phyloP scores from a whole-genome alignment of 2,797 vertebrate species.

The Spondyliosoma cantharus region DNA sequence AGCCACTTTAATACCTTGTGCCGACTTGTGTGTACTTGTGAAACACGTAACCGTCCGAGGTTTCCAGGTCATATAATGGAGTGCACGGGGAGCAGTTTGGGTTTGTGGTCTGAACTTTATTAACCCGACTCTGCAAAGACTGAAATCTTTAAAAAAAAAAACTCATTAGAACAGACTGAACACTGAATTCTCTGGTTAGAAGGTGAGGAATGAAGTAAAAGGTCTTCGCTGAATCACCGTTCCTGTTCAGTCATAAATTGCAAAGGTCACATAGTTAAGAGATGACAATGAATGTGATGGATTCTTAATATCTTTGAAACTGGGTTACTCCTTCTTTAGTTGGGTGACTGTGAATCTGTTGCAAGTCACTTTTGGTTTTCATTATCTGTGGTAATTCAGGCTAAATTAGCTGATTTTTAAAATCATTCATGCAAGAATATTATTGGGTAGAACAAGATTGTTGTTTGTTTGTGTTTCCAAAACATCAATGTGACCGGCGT shows the following conservation, averaged over 20 bases:
- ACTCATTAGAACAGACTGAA: background rate
- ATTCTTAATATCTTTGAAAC: slow-evolving; percentile 3
- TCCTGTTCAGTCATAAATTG: slow-evolving; percentile 7
- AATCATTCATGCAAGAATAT: background rate
- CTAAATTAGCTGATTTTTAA: background rate
- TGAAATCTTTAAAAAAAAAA: background rate
- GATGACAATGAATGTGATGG: slow-evolving; percentile 33
- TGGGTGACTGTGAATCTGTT: background rate
- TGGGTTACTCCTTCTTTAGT: background rate
- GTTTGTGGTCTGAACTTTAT: background rate
- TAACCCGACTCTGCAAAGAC: background rate
- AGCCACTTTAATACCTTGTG: background rate
- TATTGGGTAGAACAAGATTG: background rate
- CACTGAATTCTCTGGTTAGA: background rate
- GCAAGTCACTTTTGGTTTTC: background rate
- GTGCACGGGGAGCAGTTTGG: background rate
- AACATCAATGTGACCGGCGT: background rate
- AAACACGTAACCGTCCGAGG: background rate
- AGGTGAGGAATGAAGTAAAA: slow-evolving; percentile 33
- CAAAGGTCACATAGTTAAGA: slow-evolving; percentile 52
- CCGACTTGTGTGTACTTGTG: slow-evolving; percentile 33
- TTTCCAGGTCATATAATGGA: slow-evolving; percentile 3
- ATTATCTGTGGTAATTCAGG: background rate
- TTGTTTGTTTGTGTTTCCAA: background rate
- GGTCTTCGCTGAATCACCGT: slow-evolving; percentile 31